These are phyloP conservation scores for Stegana nigrithorax DNA, from an alignment of 2,888 invertebrate species.

Conservation along the genomic window DNA sequence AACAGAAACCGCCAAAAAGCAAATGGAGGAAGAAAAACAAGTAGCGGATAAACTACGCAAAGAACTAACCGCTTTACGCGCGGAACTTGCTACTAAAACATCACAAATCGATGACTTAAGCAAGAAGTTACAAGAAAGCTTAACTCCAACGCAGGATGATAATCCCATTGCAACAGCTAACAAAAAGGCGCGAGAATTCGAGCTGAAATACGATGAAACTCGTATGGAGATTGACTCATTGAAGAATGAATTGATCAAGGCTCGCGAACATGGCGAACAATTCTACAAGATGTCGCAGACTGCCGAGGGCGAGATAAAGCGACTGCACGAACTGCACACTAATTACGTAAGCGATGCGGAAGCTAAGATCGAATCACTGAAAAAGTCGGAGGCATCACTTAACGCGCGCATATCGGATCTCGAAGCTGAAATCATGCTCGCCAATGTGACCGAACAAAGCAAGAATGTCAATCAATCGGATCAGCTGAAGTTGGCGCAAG, in stretches of 20 bases:
- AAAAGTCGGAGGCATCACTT: conserved; percentile 68
- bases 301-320: conserved; percentile 82
- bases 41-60: conserved; percentile 72
- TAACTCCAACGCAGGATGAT: conserved; percentile 72
- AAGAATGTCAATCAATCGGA: conserved; percentile 62
- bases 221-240: conserved; percentile 77
- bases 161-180: conserved; percentile 74
- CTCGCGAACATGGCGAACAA: conserved; percentile 84
- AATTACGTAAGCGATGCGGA: conserved; percentile 74
- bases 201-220: conserved; percentile 74
- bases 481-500: conserved; percentile 73
- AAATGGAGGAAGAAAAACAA: conserved; percentile 79
- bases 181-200: conserved; percentile 77
- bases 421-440: conserved; percentile 78
- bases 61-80: conserved; percentile 68
- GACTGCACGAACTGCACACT: conserved; percentile 73
- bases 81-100: conserved; percentile 74
- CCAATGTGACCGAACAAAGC: conserved; percentile 72
- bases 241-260: conserved; percentile 77
- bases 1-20: conserved; percentile 75
- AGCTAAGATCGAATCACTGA: conserved; percentile 70
- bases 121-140: conserved; percentile 76
- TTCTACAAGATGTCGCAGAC: conserved; percentile 86
- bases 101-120: conserved; percentile 77
- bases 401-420: conserved; percentile 76